Conservation (phyloP, 2,113 vertebrate species). For the Axis porcinus region DNA sequence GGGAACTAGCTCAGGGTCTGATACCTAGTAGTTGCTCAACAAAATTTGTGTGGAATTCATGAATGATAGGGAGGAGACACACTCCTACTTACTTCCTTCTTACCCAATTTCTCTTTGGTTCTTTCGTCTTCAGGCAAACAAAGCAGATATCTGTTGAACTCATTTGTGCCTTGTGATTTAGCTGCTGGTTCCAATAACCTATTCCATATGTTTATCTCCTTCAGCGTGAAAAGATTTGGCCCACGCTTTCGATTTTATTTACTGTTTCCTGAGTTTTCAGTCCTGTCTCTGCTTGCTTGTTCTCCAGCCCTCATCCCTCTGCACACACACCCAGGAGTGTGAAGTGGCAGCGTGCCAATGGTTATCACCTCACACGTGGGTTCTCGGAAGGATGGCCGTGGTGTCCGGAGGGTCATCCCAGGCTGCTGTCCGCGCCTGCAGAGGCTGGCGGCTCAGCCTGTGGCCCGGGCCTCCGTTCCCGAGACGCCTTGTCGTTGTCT, state of each 20-base stretch:
- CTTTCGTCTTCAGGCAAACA: slow-evolving; percentile 35
- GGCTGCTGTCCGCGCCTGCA: not conserved
- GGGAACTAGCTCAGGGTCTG: not conserved
- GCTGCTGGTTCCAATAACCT: slow-evolving; percentile 71
- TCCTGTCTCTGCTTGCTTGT: slow-evolving; percentile 11
- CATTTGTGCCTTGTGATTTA: slow-evolving; percentile 70
- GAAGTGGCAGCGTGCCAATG: not conserved
- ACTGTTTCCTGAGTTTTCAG: slow-evolving; percentile 65
- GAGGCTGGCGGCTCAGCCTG: not conserved
- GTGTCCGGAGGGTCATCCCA: not conserved
- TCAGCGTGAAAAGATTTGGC: slow-evolving; percentile 62
- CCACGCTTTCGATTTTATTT: slow-evolving; percentile 58
- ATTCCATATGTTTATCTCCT: slow-evolving; percentile 75
- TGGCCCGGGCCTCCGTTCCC: accelerated
- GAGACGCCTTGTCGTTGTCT: not conserved
- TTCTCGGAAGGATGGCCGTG: not conserved
- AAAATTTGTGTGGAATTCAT: not conserved
- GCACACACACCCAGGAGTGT: not conserved
- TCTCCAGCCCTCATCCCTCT: not conserved
- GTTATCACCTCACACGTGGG: not conserved
- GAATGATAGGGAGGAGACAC: not conserved
- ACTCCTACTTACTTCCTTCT: not conserved
- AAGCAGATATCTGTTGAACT: slow-evolving; percentile 72
- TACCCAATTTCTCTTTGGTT: not conserved
- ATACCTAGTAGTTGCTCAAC: not conserved